These are phyloP conservation scores for Brachionus plicatilis DNA, from an alignment of 1,140 invertebrate genomes.

Conservation along the genomic window DNA sequence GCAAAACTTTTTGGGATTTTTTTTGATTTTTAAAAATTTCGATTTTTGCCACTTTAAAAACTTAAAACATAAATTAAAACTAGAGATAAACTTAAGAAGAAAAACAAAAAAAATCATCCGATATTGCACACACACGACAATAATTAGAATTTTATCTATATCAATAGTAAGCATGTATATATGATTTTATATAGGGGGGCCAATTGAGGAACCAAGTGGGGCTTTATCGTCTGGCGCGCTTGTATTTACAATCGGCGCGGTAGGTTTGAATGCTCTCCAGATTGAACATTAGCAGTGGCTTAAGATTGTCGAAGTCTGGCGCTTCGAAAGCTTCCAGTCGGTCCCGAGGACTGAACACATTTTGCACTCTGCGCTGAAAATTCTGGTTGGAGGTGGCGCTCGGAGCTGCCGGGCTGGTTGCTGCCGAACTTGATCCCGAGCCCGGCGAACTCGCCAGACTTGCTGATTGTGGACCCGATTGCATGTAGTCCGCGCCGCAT, in stretches of 20 bases:
- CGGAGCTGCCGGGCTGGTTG: background rate
- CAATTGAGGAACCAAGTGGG: background rate
- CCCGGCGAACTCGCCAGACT: background rate
- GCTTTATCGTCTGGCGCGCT: slow-evolving; percentile 3
- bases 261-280: slow-evolving; percentile 6
- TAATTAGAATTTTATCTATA: background rate
- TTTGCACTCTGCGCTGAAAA: background rate
- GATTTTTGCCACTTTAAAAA: slow-evolving; percentile 1
- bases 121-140: background rate
- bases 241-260: slow-evolving; percentile 37
- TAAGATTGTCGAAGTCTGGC: slow-evolving; percentile 4
- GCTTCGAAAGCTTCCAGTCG: slow-evolving; percentile 14
- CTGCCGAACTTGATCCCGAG: background rate
- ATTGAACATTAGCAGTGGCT: slow-evolving; percentile 32
- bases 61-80: slow-evolving; percentile 28
- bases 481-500: background rate
- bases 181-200: slow-evolving; percentile 8
- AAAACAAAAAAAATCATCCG: background rate
- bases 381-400: background rate
- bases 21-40: background rate
- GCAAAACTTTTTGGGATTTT: slow-evolving; percentile 9
- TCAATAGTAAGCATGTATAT: slow-evolving; percentile 24
- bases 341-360: slow-evolving; percentile 10
- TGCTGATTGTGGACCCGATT: background rate
- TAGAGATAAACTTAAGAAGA: background rate